phyloP scores from a whole-genome alignment of 1,140 invertebrate genomes.

The Monochamus saltuarius region DNA sequence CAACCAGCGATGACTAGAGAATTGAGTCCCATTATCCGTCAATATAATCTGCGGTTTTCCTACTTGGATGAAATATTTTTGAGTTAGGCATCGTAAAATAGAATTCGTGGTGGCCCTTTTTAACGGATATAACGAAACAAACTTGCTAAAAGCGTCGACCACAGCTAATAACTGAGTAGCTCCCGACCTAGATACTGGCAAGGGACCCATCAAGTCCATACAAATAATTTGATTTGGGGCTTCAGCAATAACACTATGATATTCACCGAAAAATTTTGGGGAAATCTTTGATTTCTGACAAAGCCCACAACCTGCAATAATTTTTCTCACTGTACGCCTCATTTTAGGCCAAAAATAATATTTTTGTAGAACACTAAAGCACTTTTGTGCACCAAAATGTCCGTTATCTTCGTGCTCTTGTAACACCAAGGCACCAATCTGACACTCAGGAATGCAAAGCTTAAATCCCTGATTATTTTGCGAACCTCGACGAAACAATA shows the following conservation, averaged over 20 bases:
- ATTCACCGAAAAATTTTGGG: neutral
- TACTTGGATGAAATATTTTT: slow-evolving; percentile 4
- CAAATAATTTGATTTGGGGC: too few species aligned
- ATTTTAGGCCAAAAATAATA: slow-evolving; percentile 15
- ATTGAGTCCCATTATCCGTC: slow-evolving; percentile 12
- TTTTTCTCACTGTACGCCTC: neutral
- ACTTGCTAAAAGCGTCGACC: slow-evolving; percentile 8
- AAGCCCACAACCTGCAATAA: slow-evolving; percentile 8
- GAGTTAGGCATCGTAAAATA: neutral
- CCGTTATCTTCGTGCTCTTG: neutral
- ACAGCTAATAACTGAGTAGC: neutral
- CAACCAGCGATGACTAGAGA: neutral
- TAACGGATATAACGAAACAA: slow-evolving; percentile 3
- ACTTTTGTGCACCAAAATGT: slow-evolving; percentile 10
- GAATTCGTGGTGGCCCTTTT: slow-evolving; percentile 1
- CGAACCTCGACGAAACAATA: too few species aligned
- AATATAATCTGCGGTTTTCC: neutral
- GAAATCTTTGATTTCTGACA: slow-evolving; percentile 11
- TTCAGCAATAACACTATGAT: neutral
- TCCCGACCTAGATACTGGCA: neutral
- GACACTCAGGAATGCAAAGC: too few species aligned
- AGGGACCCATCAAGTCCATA: too few species aligned
- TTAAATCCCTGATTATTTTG: too few species aligned
- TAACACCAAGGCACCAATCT: neutral
- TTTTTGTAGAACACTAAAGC: neutral